These are phyloP conservation scores for Mustela lutreola DNA, from an alignment of 2,113 vertebrate species.

Conservation along the genomic window DNA sequence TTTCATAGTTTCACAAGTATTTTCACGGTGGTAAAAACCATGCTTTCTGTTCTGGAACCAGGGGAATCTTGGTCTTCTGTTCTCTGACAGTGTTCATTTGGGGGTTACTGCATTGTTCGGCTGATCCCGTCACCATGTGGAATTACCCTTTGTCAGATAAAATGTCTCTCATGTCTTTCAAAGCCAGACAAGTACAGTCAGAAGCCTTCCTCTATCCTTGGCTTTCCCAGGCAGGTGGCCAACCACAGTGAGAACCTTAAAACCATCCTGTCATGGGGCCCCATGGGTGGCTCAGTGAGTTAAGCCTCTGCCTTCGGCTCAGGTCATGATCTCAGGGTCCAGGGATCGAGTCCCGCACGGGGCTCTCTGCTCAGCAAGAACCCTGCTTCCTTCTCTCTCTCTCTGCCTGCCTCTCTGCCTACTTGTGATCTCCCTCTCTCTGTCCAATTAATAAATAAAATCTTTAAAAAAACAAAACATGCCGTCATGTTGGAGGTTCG, in stretches of 20 bases:
- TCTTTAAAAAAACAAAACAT: too few species aligned
- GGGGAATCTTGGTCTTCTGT: not conserved
- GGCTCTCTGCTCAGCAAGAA: too few species aligned
- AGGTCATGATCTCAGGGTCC: too few species aligned
- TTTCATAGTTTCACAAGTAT: not conserved
- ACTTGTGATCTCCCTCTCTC: too few species aligned
- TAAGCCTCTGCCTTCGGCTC: too few species aligned
- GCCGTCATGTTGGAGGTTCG: accelerated
- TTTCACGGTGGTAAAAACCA: accelerated
- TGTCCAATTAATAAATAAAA: too few species aligned
- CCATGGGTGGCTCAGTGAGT: too few species aligned
- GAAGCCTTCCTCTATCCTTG: not conserved
- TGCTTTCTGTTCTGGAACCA: not conserved
- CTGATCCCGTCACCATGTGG: not conserved
- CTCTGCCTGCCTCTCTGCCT: too few species aligned
- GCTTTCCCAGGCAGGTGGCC: not conserved
- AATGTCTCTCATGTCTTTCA: not conserved
- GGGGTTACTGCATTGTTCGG: not conserved
- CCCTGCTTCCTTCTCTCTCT: too few species aligned
- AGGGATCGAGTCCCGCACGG: too few species aligned
- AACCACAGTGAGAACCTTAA: not conserved
- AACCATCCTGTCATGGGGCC: accelerated
- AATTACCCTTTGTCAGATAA: not conserved
- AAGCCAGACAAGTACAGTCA: not conserved
- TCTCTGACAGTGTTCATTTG: accelerated